Conservation (phyloP, 2,888 invertebrate genomes). For the Eubasilissa splendida region DNA sequence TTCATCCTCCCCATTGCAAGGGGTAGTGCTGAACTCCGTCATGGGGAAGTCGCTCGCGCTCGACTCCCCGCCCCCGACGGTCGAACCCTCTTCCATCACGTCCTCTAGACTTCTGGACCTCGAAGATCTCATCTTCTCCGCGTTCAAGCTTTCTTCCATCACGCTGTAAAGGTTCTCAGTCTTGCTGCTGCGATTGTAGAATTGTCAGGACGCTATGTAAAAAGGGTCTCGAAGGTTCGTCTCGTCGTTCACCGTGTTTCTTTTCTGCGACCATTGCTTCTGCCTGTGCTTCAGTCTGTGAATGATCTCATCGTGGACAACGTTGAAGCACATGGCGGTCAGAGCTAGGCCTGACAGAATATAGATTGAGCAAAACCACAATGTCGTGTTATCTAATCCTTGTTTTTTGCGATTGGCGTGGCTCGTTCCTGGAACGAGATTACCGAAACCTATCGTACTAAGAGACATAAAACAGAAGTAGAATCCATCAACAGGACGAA, state of each 20-base stretch:
- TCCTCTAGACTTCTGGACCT: slow-evolving; percentile 66
- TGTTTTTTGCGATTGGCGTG: slow-evolving; percentile 65
- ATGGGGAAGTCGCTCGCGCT: slow-evolving; percentile 60
- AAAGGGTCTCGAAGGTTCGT: slow-evolving; percentile 77
- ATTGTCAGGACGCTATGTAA: slow-evolving; percentile 83
- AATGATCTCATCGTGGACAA: slow-evolving; percentile 90
- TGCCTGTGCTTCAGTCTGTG: slow-evolving; percentile 84
- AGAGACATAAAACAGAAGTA: slow-evolving; percentile 97
- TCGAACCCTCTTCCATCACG: slow-evolving; percentile 66
- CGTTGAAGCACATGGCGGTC: slow-evolving; percentile 93
- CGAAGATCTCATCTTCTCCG: slow-evolving; percentile 42
- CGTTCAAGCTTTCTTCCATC: slow-evolving; percentile 67
- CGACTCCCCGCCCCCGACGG: slow-evolving; percentile 64
- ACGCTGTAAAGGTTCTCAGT: slow-evolving; percentile 74
- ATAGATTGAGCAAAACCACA: slow-evolving; percentile 92
- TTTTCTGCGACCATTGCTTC: slow-evolving; percentile 75
- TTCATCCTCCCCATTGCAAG: slow-evolving; percentile 67
- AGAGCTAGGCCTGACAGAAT: slow-evolving; percentile 90
- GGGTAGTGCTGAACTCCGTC: slow-evolving; percentile 60
- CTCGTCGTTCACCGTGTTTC: slow-evolving; percentile 78
- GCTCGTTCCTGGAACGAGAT: slow-evolving; percentile 82
- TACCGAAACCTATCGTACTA: slow-evolving; percentile 93
- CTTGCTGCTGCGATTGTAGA: slow-evolving; percentile 72
- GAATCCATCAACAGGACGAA: slow-evolving; percentile 91
- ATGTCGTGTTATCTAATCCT: slow-evolving; percentile 78